Conservation (phyloP, 2,113 vertebrate genomes). For the Perca schrenkii region DNA sequence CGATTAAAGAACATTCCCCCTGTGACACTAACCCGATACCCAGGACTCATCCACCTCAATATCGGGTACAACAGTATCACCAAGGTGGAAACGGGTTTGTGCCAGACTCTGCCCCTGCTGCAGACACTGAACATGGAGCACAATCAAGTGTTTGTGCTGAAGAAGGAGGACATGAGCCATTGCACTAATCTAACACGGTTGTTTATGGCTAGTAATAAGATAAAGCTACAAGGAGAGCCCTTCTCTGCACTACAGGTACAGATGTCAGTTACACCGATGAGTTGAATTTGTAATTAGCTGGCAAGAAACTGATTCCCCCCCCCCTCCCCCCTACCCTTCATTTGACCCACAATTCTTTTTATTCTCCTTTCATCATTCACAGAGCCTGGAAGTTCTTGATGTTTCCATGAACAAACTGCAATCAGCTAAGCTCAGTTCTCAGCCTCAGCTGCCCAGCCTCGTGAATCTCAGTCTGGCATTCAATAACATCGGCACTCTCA, state of each 20-base stretch:
- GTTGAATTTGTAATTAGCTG: background rate
- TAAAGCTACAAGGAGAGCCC: slow-evolving; percentile 84
- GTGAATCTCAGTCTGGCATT: slow-evolving; percentile 81
- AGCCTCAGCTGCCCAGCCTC: slow-evolving; percentile 87
- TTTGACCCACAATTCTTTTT: background rate
- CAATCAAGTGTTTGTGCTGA: slow-evolving; percentile 86
- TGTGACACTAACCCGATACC: slow-evolving; percentile 84
- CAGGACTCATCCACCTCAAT: slow-evolving; percentile 83
- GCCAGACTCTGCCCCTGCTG: slow-evolving; percentile 83
- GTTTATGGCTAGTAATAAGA: slow-evolving; percentile 86
- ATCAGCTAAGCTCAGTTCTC: slow-evolving; percentile 86
- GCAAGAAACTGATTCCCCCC: background rate
- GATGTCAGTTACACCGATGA: background rate
- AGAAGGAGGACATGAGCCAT: slow-evolving; percentile 79
- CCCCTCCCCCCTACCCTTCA: background rate
- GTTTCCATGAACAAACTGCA: slow-evolving; percentile 89
- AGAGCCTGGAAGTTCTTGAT: slow-evolving; percentile 90
- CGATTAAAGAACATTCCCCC: slow-evolving; percentile 79
- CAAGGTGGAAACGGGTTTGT: slow-evolving; percentile 84
- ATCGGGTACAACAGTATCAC: slow-evolving; percentile 89
- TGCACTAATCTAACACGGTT: slow-evolving; percentile 85
- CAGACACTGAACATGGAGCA: slow-evolving; percentile 86
- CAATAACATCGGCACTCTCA: slow-evolving; percentile 86
- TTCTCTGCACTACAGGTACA: slow-evolving; percentile 85
- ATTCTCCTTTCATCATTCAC: slow-evolving; percentile 11